phyloP scores from a whole-genome alignment of 2,797 vertebrate genomes.

The Pteropus rufus region DNA sequence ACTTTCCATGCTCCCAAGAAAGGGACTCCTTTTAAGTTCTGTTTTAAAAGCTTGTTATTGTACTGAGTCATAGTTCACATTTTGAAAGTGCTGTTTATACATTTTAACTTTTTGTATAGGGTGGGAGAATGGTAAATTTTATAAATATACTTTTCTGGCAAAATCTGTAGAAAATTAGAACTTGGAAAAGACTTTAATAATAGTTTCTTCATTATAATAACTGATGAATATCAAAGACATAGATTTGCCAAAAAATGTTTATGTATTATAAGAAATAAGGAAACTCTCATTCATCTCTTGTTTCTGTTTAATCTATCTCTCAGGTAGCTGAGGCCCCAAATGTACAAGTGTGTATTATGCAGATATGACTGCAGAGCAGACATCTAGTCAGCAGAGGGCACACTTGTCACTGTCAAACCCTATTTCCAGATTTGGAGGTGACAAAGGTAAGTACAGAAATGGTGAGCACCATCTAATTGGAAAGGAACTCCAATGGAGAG shows the following conservation, averaged over 20 bases:
- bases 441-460: conserved; percentile 13
- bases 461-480: not conserved
- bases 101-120: conserved; percentile 69
- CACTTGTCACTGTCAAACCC: conserved; percentile 63
- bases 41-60: conserved; percentile 76
- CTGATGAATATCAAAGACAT: not conserved
- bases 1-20: conserved; percentile 80
- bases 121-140: conserved; percentile 49
- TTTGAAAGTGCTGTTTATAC: conserved; percentile 78
- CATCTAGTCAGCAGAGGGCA: conserved; percentile 72
- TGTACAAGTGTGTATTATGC: not conserved
- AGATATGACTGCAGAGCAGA: conserved; percentile 42
- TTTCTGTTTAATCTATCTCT: not conserved
- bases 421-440: conserved; percentile 49
- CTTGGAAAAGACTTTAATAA: not conserved
- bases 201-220: not conserved
- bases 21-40: conserved; percentile 71
- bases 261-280: not conserved
- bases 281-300: not conserved
- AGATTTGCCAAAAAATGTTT: not conserved
- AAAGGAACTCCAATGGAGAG: not conserved
- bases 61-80: conserved; percentile 66
- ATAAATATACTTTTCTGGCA: conserved; percentile 26
- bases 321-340: conserved; percentile 19
- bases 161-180: conserved; percentile 48